These are phyloP conservation scores for Monopterus albus DNA, from an alignment of 2,113 vertebrate genomes.

Conservation along the genomic window DNA sequence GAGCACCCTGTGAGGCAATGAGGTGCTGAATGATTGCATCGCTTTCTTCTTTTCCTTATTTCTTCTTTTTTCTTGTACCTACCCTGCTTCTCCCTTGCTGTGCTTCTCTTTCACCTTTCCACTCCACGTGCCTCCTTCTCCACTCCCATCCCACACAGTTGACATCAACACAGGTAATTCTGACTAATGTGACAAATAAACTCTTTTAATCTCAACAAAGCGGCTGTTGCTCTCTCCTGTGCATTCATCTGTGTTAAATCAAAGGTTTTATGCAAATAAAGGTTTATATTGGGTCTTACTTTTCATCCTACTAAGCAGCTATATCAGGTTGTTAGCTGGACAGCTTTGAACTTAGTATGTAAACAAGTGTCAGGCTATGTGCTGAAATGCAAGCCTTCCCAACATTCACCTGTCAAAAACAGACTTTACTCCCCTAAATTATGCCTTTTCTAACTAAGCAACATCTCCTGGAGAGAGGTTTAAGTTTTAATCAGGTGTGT, in stretches of 20 bases:
- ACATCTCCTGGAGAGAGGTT: constrained; percentile 54
- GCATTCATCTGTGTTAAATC: constrained; percentile 80
- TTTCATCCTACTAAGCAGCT: constrained; percentile 75
- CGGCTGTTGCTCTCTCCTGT: constrained; percentile 59
- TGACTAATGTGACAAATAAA: constrained; percentile 85
- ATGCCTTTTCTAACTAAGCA: constrained; percentile 54
- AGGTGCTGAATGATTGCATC: constrained; percentile 41
- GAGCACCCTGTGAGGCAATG: constrained; percentile 52
- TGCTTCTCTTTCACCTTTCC: constrained; percentile 46
- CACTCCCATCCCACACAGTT: constrained; percentile 36
- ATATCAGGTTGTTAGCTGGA: constrained; percentile 72
- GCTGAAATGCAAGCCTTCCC: constrained; percentile 65
- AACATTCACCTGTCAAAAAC: constrained; percentile 61
- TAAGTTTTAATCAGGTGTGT: constrained; percentile 74
- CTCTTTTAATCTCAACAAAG: constrained; percentile 83
- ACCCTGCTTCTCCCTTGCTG: constrained; percentile 23
- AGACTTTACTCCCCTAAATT: constrained; percentile 17
- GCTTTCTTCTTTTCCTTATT: constrained; percentile 39
- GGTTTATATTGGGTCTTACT: constrained; percentile 62
- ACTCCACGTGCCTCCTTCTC: constrained; percentile 17
- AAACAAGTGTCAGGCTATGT: constrained; percentile 80
- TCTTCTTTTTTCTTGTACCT: constrained; percentile 14
- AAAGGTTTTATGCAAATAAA: constrained; percentile 84
- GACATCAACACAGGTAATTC: constrained; percentile 82
- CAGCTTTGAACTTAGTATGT: constrained; percentile 78